Evolutionary conservation across 2,113 vertebrate species (phyloP).

Genomic region (Indri indri): DNA sequence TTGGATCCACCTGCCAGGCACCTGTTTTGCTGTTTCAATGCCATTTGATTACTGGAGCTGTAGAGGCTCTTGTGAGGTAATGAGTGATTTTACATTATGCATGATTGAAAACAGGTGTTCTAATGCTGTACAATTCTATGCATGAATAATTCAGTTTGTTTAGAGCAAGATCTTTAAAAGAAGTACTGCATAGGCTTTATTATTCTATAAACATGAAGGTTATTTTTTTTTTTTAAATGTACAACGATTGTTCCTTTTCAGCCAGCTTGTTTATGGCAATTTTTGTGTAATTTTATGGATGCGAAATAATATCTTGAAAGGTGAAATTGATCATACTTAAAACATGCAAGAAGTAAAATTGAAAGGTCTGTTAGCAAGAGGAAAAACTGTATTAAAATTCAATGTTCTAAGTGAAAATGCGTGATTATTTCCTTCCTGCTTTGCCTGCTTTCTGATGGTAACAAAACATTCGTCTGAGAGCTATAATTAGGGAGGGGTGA

Average conservation of each 20-base stretch:
- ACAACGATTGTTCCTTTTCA: conserved; percentile 81
- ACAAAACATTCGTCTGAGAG: conserved; percentile 84
- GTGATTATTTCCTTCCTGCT: conserved; percentile 86
- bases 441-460: conserved; percentile 82
- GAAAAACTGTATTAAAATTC: conserved; percentile 77
- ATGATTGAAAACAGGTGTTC: conserved; percentile 99
- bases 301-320: conserved; percentile 83
- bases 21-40: conserved; percentile 98
- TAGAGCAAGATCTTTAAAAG: conserved; percentile 90
- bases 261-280: conserved; percentile 81
- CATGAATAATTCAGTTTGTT: conserved; percentile 98
- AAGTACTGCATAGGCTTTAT: conserved; percentile 83
- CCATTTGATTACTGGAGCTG: conserved; percentile 98
- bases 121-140: conserved; percentile 93
- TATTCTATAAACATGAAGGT: conserved; percentile 84
- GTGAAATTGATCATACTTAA: conserved; percentile 85
- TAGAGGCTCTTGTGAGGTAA: conserved; percentile 98
- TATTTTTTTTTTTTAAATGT: conserved; percentile 80
- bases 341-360: conserved; percentile 81
- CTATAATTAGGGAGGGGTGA: conserved; percentile 86
- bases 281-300: conserved; percentile 83
- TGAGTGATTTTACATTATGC: conserved; percentile 96
- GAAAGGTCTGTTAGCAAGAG: conserved; percentile 85
- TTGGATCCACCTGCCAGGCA: conserved; percentile 99
- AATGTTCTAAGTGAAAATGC: conserved; percentile 83